These are phyloP conservation scores for Mormyrus lacerda DNA, from an alignment of 2,113 vertebrate genomes.

Conservation along the genomic window DNA sequence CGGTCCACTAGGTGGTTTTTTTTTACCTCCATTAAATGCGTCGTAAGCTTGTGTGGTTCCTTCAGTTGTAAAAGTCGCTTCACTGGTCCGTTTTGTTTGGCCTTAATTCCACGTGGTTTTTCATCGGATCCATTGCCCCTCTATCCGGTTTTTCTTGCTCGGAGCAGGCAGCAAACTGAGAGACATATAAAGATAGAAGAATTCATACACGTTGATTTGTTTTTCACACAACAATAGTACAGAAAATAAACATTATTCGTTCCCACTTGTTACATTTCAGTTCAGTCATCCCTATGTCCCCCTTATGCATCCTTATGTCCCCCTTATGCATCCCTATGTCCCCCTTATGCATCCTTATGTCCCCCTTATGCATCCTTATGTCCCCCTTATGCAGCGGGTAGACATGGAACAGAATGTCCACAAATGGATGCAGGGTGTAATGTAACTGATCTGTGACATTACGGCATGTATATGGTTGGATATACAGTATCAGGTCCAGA, in stretches of 20 bases:
- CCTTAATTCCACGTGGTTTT: not conserved
- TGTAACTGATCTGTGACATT: not conserved
- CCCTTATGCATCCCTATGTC: not conserved
- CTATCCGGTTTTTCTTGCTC: not conserved
- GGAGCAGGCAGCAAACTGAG: not conserved
- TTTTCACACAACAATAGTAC: not conserved
- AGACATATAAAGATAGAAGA: not conserved
- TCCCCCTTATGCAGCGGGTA: not conserved
- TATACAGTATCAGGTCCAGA: no score
- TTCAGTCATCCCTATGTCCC: not conserved
- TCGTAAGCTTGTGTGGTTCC: no score
- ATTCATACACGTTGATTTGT: not conserved
- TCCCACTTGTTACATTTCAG: not conserved
- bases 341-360: no score
- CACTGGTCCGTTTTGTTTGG: not conserved
- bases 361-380: no score
- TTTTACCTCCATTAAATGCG: no score
- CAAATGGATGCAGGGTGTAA: not conserved
- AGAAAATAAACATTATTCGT: not conserved
- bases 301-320: not conserved
- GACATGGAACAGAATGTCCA: not conserved
- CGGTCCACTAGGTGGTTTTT: no score
- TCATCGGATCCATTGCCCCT: not conserved
- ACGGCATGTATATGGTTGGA: no score
- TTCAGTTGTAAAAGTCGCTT: not conserved